Conservation (phyloP, 2,113 vertebrate genomes). For the Charina bottae region DNA sequence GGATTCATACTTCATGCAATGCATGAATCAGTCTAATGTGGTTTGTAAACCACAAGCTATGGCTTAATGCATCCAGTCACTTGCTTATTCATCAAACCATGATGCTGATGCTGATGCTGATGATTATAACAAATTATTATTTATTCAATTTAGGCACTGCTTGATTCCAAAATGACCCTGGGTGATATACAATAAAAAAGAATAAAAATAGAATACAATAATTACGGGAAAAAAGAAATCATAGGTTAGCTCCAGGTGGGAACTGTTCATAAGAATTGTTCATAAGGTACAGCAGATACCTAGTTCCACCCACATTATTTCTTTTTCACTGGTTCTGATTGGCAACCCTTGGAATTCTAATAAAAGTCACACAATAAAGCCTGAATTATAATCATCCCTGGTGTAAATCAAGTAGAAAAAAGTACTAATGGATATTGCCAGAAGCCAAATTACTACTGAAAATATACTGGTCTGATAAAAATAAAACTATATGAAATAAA, state of each 20-base stretch:
- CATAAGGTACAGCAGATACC: not conserved
- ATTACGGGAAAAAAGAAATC: not conserved
- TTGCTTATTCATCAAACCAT: too few relatives aligned
- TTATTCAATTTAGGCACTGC: not conserved
- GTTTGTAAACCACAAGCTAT: too few relatives aligned
- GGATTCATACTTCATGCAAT: not conserved
- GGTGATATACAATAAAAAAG: not conserved
- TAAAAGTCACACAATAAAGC: not conserved
- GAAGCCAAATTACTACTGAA: not conserved
- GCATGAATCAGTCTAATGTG: too few relatives aligned
- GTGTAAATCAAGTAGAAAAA: not conserved
- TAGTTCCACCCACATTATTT: not conserved
- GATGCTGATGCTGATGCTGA: too few relatives aligned
- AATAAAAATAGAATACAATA: not conserved
- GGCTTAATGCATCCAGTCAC: too few relatives aligned
- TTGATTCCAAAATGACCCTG: not conserved
- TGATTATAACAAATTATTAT: too few relatives aligned
- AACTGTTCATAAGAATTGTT: not conserved
- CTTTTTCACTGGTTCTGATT: not conserved
- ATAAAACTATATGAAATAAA: not conserved
- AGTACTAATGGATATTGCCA: not conserved
- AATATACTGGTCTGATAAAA: not conserved
- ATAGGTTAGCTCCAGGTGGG: not conserved
- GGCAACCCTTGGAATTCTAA: not conserved
- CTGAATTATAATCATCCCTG: not conserved